phyloP scores from a whole-genome alignment of 2,113 vertebrate genomes.

The Lasiurus borealis region DNA sequence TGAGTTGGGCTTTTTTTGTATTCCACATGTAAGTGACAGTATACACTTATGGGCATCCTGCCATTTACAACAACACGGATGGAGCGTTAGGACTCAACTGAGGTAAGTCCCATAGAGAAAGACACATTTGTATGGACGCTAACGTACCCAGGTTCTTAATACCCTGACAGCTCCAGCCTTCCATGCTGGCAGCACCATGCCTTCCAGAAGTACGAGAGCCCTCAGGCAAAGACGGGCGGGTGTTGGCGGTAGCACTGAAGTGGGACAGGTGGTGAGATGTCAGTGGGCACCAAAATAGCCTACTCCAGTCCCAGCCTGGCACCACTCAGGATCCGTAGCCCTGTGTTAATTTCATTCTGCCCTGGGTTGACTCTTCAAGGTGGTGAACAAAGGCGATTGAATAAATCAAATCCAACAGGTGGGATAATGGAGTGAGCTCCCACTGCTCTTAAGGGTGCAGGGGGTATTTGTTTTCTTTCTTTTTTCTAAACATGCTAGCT shows the following conservation, averaged over 20 bases:
- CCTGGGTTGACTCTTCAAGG: neutral
- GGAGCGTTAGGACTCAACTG: neutral
- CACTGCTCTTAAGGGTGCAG: neutral
- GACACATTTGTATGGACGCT: neutral
- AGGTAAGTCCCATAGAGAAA: neutral
- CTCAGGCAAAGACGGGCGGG: too few relatives aligned
- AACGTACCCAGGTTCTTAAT: neutral
- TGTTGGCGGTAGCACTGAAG: rapidly evolving
- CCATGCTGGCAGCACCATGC: rapidly evolving
- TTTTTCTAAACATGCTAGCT: neutral
- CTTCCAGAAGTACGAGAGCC: neutral
- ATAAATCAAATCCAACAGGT: neutral
- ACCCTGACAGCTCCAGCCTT: neutral
- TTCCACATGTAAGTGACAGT: neutral
- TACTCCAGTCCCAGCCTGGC: rapidly evolving
- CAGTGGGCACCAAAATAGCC: too few relatives aligned
- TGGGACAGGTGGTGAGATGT: neutral
- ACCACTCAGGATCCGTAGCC: too few relatives aligned
- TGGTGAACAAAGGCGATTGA: neutral
- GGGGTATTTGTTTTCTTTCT: neutral
- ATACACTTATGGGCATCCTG: neutral
- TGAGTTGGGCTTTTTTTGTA: neutral
- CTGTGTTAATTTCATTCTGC: neutral
- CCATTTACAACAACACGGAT: neutral
- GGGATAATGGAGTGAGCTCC: neutral